These are phyloP conservation scores for Tethea ocularis DNA, from an alignment of 2,888 invertebrate species.

Conservation along the genomic window DNA sequence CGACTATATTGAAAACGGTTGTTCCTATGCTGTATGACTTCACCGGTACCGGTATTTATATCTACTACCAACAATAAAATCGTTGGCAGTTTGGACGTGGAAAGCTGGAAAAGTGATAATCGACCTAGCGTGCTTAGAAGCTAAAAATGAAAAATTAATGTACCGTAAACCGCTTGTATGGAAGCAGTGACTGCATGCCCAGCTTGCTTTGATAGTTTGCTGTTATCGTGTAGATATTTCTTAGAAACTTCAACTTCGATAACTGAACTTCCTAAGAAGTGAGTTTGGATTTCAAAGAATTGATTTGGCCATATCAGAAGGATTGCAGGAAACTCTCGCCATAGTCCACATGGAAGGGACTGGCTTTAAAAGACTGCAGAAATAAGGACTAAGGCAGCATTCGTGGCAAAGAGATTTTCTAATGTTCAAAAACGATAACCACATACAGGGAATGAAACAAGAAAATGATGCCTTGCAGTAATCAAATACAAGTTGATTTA, in stretches of 20 bases:
- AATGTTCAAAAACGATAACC: not conserved
- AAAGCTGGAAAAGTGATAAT: not conserved
- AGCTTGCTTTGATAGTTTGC: not conserved
- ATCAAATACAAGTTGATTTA: not conserved
- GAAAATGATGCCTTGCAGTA: not conserved
- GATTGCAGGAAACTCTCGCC: no score
- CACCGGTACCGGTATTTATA: not conserved
- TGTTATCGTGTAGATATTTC: not conserved
- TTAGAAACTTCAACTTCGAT: not conserved
- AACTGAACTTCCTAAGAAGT: not conserved
- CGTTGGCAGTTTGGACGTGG: not conserved
- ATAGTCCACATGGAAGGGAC: no score
- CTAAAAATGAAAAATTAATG: conserved; percentile 3
- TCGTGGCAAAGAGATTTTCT: not conserved
- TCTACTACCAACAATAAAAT: not conserved
- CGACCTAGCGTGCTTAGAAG: not conserved
- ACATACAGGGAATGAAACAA: not conserved
- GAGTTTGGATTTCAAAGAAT: not conserved
- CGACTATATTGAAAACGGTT: conserved; percentile 1
- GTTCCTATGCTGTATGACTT: conserved; percentile 2
- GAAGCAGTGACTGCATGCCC: not conserved
- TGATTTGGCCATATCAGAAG: not conserved
- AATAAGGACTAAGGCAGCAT: not conserved
- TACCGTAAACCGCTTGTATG: not conserved
- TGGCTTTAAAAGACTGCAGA: not conserved